phyloP scores from a whole-genome alignment of 2,797 vertebrate species.

The Cyclopterus lumpus region DNA sequence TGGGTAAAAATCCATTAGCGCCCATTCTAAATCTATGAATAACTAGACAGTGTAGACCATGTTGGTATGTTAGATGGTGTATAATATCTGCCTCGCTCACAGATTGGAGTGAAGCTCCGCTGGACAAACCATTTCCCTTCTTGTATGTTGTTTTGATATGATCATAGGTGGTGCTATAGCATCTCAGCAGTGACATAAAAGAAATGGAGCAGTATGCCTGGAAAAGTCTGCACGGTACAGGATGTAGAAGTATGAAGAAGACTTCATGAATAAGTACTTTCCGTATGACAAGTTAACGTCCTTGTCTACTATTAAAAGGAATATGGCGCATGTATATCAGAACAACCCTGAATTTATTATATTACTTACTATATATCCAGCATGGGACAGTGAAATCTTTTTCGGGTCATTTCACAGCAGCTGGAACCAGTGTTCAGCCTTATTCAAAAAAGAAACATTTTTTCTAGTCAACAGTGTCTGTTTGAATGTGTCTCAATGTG shows the following conservation, averaged over 20 bases:
- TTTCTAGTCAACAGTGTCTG: conserved; percentile 11
- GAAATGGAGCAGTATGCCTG: not conserved
- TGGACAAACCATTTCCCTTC: not conserved
- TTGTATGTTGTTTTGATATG: not conserved
- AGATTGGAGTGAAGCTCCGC: not conserved
- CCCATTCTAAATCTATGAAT: not conserved
- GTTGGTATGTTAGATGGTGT: not conserved
- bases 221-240: conserved; percentile 14
- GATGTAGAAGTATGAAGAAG: conserved; percentile 8
- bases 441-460: conserved; percentile 22
- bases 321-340: conserved; percentile 22
- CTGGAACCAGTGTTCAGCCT: not conserved
- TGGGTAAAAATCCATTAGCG: not conserved
- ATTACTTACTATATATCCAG: not conserved
- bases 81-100: not conserved
- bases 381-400: not conserved
- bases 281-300: conserved; percentile 32
- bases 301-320: conserved; percentile 30
- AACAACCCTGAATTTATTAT: conserved; percentile 22
- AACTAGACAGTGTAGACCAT: not conserved
- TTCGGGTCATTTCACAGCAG: conserved; percentile 36
- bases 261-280: conserved; percentile 27
- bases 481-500: conserved; percentile 23
- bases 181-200: conserved; percentile 1
- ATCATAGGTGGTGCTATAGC: not conserved